phyloP scores from a whole-genome alignment of 2,797 vertebrate genomes.

The Pseudomugil tenellus region DNA sequence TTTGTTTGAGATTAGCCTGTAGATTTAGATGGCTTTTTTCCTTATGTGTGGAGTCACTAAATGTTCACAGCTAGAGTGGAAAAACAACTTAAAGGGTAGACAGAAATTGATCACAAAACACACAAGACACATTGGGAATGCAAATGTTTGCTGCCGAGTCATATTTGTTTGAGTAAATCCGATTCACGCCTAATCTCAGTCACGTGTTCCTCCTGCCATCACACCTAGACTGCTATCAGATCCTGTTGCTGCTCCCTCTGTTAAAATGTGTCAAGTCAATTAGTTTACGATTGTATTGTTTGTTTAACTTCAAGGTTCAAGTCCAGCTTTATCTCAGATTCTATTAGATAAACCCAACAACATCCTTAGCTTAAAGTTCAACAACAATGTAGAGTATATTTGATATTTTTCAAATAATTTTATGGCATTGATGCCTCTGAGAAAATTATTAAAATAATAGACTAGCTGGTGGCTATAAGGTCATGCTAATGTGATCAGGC shows the following conservation, averaged over 20 bases:
- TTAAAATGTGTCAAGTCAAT: conserved; percentile 7
- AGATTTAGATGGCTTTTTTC: conserved; percentile 4
- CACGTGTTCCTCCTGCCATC: not conserved
- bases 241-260: conserved; percentile 5
- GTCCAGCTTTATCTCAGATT: conserved; percentile 28
- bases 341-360: conserved; percentile 26
- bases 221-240: not conserved
- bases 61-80: conserved; percentile 10
- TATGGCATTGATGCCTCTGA: not conserved
- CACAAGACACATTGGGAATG: not conserved
- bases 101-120: not conserved
- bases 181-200: conserved; percentile 1
- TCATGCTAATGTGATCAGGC: conserved; percentile 5
- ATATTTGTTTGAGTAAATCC: conserved; percentile 9
- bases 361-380: not conserved
- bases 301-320: conserved; percentile 61
- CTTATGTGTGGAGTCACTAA: not conserved
- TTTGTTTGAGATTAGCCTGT: conserved; percentile 11
- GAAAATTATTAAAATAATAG: conserved; percentile 7
- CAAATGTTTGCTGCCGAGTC: not conserved
- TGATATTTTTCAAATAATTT: not conserved
- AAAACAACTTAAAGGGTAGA: not conserved
- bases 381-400: not conserved
- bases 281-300: conserved; percentile 42
- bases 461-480: conserved; percentile 19